These are phyloP conservation scores for Dryobota labecula DNA, from an alignment of 2,888 invertebrate genomes.

Conservation along the genomic window DNA sequence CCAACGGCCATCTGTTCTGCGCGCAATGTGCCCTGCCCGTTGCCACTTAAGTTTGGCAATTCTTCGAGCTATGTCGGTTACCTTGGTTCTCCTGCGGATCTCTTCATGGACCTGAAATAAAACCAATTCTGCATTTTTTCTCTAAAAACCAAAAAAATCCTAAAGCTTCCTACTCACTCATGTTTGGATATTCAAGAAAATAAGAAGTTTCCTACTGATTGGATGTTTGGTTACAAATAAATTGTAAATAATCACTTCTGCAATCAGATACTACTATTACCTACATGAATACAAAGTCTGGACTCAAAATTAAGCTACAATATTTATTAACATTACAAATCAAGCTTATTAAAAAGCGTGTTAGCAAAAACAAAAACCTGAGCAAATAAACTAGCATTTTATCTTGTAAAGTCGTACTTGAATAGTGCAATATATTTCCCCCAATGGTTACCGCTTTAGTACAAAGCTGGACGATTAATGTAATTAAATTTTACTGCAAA, in stretches of 20 bases:
- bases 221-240: neutral
- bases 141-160: neutral
- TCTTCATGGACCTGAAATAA: neutral
- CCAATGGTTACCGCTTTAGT: conserved; percentile 56
- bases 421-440: conserved; percentile 59
- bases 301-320: conserved; percentile 1
- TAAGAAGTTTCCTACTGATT: neutral
- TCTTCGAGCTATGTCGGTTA: no score
- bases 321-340: conserved; percentile 12
- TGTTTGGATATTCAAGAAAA: neutral
- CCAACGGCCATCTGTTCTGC: no score
- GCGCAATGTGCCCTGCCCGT: no score
- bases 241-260: neutral
- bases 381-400: conserved; percentile 46
- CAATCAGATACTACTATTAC: neutral
- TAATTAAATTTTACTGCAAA: conserved; percentile 62
- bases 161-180: neutral
- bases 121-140: neutral
- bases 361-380: conserved; percentile 25
- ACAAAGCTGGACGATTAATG: conserved; percentile 59
- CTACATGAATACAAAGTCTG: neutral
- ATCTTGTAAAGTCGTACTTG: conserved; percentile 53
- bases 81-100: no score
- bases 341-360: conserved; percentile 26
- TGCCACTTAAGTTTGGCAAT: no score